Evolutionary conservation across 2,797 vertebrate genomes (phyloP), one percentile per base, ranked within the genome.

Genomic region (Avahi laniger): DNA sequence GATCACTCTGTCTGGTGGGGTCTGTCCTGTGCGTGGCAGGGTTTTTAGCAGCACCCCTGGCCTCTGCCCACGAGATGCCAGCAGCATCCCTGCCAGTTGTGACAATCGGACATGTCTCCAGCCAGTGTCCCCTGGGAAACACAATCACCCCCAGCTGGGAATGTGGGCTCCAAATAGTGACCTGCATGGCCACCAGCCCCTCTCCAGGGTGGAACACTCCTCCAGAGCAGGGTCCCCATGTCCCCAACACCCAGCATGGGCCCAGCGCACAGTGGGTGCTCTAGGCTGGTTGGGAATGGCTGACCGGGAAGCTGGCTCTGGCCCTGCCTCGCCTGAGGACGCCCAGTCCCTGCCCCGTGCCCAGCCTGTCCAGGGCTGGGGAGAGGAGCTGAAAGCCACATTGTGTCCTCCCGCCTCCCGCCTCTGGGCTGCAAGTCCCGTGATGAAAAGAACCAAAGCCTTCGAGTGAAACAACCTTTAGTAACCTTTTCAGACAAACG

Each of bases 371-470:
- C 14, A 22, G 35, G 72, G 38, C n/a, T 1, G 10, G 43, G 15
- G 41, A 43, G 70, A 61, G 4, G 24, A 9, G 91, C 93, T 87
- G 86, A 96, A 97, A 97, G 54, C 85, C 88, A 89, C 91, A 54
- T 69, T 90, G 89, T 94, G 54, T 93, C 96, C 86, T 84, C 92
- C 35, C 87, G 90, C 92, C 80, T 91, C 79, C 95, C n/a, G n/a
- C 73, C 95, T 82, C 86, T 97, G 91, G 90, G 96, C 89, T 95
- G 80, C 97, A 83, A 24, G 63, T 43, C 69, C 96, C 78, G 12
- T 14, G 18, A 50, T 38, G 46, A 61, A 33, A 83, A 48, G 70
- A 79, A 11, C 11, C 5, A n/a, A 59, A 50, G 20, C 43, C 69
- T 70, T 79, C 7, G 10, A 63, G 43, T 30, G 50, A 43, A 91